Evolutionary conservation across 2,888 invertebrate species (phyloP), one percentile per base, ranked within the genome.

Genomic region (Pheosia tremula): DNA sequence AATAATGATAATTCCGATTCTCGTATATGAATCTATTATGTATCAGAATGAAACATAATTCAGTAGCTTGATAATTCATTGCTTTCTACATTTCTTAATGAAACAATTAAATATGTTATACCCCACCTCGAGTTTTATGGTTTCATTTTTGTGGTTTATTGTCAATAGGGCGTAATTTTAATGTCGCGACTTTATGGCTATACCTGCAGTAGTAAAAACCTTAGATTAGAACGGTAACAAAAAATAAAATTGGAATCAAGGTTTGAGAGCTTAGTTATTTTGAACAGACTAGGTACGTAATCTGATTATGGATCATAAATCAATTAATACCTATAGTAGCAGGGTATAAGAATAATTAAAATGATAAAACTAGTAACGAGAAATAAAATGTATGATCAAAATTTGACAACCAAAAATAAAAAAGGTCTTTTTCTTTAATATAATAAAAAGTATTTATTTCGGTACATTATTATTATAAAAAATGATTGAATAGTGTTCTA

Each of bases 181-280:
- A 75, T 67, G 70, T 63, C 66, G 63, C 66, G 45, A 72, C 62
- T 62, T 68, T 61, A 66, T 62, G 62, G 62, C 61, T 58, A 67
- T 66, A 68, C 73, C 71, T 67, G 66, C 57, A 62, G 66, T 59
- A 52, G 58, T 69, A 71, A 76, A 77, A 73, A 58, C 53, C 45
- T 56, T 67, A 68, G 66, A 73, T 75, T 75, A 74, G 62, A 67
- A 66, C 60, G 66, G 54, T 74, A 70, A 77, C 72, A 62, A 69
- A 71, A 66, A 59, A 61, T 62, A 64, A 57, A 38, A 67, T 47
- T n/a, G 0, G 4, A 4, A 5, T n/a, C 47, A 50, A 13, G 50
- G 24, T 50, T 47, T 47, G 0, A 47, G 47, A 47, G 5, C 5
- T 45, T 45, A 45, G 5, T 11, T n/a, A 47, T 47, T 47, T n/a